Percentiles rank a stretch among this genome's conserved stretches.
Evolutionary conservation across 2,797 vertebrate species (phyloP).

Genomic region (Enteromius fasciolatus): DNA sequence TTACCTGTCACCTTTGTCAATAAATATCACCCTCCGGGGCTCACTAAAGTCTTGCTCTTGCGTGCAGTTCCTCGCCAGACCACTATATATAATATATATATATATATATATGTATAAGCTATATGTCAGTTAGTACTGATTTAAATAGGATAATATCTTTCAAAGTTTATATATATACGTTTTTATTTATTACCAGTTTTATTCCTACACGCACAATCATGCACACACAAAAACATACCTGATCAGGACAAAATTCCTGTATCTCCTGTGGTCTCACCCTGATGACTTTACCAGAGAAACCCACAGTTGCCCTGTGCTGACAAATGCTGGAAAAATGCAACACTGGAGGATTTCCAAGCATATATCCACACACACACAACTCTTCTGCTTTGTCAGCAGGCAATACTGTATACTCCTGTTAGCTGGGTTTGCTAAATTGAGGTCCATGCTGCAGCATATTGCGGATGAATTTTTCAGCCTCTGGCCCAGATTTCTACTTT

Average conservation of each 20-base stretch:
- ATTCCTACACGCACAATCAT: neutral
- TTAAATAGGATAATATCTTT: no score
- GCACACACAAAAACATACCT: conserved; percentile 2
- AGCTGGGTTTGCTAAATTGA: conserved; percentile 1
- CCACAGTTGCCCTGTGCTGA: conserved; percentile 51
- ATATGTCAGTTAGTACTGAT: neutral
- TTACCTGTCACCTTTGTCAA: no score
- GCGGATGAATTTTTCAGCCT: conserved; percentile 30
- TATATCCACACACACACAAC: conserved; percentile 12
- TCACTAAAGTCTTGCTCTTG: no score
- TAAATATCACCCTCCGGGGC: no score
- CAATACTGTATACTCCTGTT: conserved; percentile 30
- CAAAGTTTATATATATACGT: neutral
- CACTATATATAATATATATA: no score
- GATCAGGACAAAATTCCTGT: conserved; percentile 5
- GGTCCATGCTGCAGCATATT: neutral
- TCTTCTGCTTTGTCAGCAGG: conserved; percentile 52
- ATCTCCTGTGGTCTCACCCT: conserved; percentile 65
- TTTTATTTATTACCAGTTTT: neutral
- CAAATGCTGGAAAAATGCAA: conserved; percentile 58
- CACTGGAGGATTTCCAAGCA: conserved; percentile 44
- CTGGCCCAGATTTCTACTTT: conserved; percentile 36
- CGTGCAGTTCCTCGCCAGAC: no score
- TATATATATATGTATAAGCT: neutral
- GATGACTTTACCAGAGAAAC: conserved; percentile 74